Percentiles rank a stretch among this genome's conserved stretches.
Conservation (phyloP, 2,888 invertebrate species). For the Leptinotarsa rubiginosa region DNA sequence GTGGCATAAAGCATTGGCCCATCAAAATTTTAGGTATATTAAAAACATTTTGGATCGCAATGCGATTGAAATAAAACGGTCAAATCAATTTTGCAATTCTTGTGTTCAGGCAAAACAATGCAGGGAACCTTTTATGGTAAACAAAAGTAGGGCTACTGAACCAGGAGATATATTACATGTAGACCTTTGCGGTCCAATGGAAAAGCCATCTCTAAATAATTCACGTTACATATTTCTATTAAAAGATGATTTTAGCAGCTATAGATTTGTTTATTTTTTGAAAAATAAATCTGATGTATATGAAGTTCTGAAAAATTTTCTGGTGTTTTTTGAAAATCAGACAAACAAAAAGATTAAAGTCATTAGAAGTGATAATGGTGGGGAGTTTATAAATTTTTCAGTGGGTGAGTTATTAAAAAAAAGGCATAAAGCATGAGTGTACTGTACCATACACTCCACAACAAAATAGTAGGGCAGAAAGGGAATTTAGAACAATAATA, state of each 20-base stretch:
- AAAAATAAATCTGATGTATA: constrained; percentile 37
- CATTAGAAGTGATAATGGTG: constrained; percentile 49
- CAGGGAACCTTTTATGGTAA: constrained; percentile 21
- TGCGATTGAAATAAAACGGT: constrained; percentile 11
- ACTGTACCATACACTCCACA: constrained; percentile 44
- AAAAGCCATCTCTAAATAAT: constrained; percentile 36
- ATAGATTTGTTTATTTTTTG: constrained; percentile 34
- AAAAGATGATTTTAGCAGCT: constrained; percentile 41
- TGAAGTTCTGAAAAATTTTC: constrained; percentile 35
- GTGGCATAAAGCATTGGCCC: constrained; percentile 37
- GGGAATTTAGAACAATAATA: constrained; percentile 40
- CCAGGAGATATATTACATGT: constrained; percentile 35
- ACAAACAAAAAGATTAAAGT: constrained; percentile 32
- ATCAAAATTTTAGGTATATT: constrained; percentile 40
- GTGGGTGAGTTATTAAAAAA: constrained; percentile 22
- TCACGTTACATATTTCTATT: constrained; percentile 41
- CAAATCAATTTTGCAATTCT: constrained; percentile 15
- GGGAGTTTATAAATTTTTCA: constrained; percentile 39
- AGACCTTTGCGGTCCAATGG: constrained; percentile 42
- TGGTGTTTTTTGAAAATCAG: constrained; percentile 14
- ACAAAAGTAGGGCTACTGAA: constrained; percentile 26
- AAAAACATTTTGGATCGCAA: constrained; percentile 31
- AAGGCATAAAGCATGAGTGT: constrained; percentile 28
- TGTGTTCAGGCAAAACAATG: constrained; percentile 31
- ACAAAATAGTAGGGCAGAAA: constrained; percentile 43